Conservation (phyloP, 1,140 invertebrate genomes). For the Goniozus legneri region DNA sequence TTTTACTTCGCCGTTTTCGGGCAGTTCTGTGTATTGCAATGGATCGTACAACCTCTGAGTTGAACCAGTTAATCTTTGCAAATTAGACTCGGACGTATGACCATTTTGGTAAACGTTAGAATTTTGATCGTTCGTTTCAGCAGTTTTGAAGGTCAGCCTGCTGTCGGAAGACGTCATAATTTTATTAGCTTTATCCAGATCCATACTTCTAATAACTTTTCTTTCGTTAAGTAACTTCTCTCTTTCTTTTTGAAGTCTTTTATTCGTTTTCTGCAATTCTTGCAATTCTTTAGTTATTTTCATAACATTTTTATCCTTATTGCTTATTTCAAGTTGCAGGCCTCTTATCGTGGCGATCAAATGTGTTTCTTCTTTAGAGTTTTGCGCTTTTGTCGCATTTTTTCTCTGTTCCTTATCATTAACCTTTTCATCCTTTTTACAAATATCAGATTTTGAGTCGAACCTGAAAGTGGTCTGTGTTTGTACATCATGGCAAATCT, state of each 20-base stretch:
- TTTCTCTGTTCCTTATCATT: slow-evolving; percentile 26
- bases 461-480: slow-evolving; percentile 35
- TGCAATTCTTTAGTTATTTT: slow-evolving; percentile 71
- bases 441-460: slow-evolving; percentile 27
- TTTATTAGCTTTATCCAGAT: slow-evolving; percentile 34
- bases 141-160: slow-evolving; percentile 33
- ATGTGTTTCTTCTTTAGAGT: slow-evolving; percentile 68
- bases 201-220: slow-evolving; percentile 24
- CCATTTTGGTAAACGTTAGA: slow-evolving; percentile 49
- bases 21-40: slow-evolving; percentile 51
- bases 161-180: slow-evolving; percentile 38
- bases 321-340: slow-evolving; percentile 66
- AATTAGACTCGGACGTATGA: slow-evolving; percentile 42
- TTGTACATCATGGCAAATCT: slow-evolving; percentile 30
- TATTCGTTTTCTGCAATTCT: slow-evolving; percentile 70
- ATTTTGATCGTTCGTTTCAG: slow-evolving; percentile 44
- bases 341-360: slow-evolving; percentile 74
- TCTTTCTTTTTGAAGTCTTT: slow-evolving; percentile 69
- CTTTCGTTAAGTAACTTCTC: slow-evolving; percentile 57
- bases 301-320: slow-evolving; percentile 67
- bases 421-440: slow-evolving; percentile 18
- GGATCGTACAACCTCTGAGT: slow-evolving; percentile 51
- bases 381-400: slow-evolving; percentile 30
- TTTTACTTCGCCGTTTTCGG: slow-evolving; percentile 47
- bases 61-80: slow-evolving; percentile 47